A percentile compares a stretch with the other conserved stretches of the same genome.
phyloP scores from a whole-genome alignment of 2,113 vertebrate species.

The Ancistrus triradiatus region DNA sequence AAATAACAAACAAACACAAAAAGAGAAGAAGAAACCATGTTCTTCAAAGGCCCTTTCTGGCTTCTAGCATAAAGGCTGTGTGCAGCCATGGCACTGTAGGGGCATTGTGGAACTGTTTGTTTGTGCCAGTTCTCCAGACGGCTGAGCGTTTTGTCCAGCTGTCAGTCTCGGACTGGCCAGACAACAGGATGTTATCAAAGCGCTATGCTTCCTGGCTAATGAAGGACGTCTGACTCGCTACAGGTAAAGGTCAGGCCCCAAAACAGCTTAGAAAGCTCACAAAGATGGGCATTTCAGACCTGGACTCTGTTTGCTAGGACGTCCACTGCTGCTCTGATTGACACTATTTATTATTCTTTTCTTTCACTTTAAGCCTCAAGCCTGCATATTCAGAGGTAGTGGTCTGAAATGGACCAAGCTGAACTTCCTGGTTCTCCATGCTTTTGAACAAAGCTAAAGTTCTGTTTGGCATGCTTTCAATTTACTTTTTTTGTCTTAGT shows the following conservation, averaged over 20 bases:
- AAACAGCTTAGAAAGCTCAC: conserved; percentile 21
- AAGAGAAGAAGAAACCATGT: conserved; percentile 25
- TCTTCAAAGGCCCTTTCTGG: conserved; percentile 31
- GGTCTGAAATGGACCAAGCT: background rate
- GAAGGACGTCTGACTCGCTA: conserved; percentile 32
- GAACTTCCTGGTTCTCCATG: too few relatives aligned
- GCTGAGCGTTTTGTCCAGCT: conserved; percentile 46
- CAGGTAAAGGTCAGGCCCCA: conserved; percentile 47
- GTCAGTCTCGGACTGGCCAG: conserved; percentile 33
- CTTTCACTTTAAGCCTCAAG: background rate
- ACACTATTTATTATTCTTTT: conserved; percentile 28
- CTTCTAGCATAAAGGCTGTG: conserved; percentile 8
- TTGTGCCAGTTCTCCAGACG: conserved; percentile 36
- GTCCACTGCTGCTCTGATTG: conserved; percentile 26
- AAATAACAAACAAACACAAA: conserved; percentile 37
- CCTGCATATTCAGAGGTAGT: too few relatives aligned
- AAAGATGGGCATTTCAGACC: conserved; percentile 13
- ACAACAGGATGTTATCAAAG: conserved; percentile 39
- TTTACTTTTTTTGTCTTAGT: too few relatives aligned
- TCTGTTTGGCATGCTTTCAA: too few relatives aligned
- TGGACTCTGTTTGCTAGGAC: conserved; percentile 5
- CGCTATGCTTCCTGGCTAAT: conserved; percentile 31
- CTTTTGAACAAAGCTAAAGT: too few relatives aligned
- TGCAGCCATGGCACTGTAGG: conserved; percentile 12
- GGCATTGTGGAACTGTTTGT: conserved; percentile 31